Base-by-base conservation (phyloP, 1,140 invertebrate genomes). In the Melipona quadrifasciata region DNA sequence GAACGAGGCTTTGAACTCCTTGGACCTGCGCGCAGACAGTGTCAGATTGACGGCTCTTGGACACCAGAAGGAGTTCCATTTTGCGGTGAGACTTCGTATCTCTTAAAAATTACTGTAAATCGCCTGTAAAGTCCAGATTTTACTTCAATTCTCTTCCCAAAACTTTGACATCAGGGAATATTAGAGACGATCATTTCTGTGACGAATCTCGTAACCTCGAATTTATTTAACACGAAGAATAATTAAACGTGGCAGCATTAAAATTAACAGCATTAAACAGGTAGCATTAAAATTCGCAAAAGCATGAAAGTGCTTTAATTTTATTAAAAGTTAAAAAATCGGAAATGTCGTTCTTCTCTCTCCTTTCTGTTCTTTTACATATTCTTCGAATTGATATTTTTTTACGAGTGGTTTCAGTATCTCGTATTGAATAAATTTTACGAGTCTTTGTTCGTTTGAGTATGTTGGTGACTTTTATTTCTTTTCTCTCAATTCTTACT, bases 11-110 rank as follows among this genome's bases (percentile, higher is more conserved):
- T 99, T 93, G 98, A 99, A 93, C 96, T 99, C 1, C 95, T 99
- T 1, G 98, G 98, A 5, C 98, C 98, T 4, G 95, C 97, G 0
- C 94, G 98, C 75, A 95, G 98, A 78, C 95, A 97, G 24, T 99
- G 98, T 91, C 96, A 96, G 39, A 85, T 93, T 0, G 96, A 97
- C 90, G 97, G 97, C 3, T 96, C 95, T 57, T 99, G 98, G 98
- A 95, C 96, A n/a, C 98, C 98, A 0, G 97, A 98, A 91, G 98
- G 98, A 79, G 98, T 99, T 81, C 98, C 98, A 27, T 99, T 99
- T 95, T 99, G 98, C 94, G 98, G 98, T 99, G 94, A 98, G 97
- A 97, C 64, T 4, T 27, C 6, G 17, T 65, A 61, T 61, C 24
- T 24, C 16, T 65, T 65, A 6, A 31, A 65, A 17, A 8, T 65